Conservation (phyloP, 2,888 invertebrate species). For the Lasius platythorax region DNA sequence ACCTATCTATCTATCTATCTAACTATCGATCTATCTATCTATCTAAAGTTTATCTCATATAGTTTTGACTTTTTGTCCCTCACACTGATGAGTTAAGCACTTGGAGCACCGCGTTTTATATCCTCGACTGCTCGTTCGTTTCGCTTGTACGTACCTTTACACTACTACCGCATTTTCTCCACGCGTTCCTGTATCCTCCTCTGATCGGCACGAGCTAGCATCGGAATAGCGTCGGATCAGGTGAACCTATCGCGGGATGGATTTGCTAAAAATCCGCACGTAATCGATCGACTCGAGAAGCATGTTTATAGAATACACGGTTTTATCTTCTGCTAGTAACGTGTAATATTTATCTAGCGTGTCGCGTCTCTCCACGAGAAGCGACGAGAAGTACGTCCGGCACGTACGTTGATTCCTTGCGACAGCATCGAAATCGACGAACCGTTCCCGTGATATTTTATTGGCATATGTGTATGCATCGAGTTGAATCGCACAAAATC, state of each 20-base stretch:
- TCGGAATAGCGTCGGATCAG: constrained; percentile 5
- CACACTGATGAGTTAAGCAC: constrained; percentile 31
- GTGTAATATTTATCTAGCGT: constrained; percentile 27
- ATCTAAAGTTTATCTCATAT: constrained; percentile 14
- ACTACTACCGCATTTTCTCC: constrained; percentile 17
- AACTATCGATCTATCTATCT: neutral
- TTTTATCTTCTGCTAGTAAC: constrained; percentile 35
- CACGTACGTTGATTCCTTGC: constrained; percentile 13
- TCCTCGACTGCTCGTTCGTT: constrained; percentile 38
- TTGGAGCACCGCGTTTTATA: constrained; percentile 27
- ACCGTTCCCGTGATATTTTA: constrained; percentile 34
- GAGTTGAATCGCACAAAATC: constrained; percentile 55
- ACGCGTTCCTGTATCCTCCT: neutral
- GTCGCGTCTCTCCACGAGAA: constrained; percentile 5
- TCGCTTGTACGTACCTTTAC: constrained; percentile 36
- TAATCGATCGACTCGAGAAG: constrained; percentile 40
- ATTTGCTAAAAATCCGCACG: neutral
- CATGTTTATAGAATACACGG: constrained; percentile 20
- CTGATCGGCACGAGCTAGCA: constrained; percentile 7
- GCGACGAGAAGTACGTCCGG: constrained; percentile 24
- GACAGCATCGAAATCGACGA: constrained; percentile 30
- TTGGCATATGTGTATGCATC: constrained; percentile 27
- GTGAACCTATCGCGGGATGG: neutral
- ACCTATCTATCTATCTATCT: constrained; percentile 21
- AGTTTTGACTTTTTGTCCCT: constrained; percentile 52